Conservation (phyloP, 1,140 invertebrate species). For the Anagrus nilaparvatae region DNA sequence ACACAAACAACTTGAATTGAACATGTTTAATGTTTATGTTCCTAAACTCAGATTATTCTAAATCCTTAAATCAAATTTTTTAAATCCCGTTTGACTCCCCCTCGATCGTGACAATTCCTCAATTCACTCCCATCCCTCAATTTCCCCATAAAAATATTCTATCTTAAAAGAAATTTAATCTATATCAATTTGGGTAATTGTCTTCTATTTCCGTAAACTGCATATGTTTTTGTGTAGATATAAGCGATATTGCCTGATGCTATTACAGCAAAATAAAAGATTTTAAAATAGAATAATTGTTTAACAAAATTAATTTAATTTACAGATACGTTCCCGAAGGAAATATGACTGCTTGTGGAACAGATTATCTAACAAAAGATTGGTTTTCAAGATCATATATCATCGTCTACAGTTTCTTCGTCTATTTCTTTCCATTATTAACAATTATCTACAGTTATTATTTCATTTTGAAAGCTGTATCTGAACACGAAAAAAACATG, state of each 20-base stretch:
- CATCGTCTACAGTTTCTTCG: constrained; percentile 57
- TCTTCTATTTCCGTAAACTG: not conserved
- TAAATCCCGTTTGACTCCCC: no score
- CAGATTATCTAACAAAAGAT: constrained; percentile 66
- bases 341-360: constrained; percentile 77
- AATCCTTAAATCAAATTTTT: no score
- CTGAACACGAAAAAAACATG: constrained; percentile 70
- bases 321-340: constrained; percentile 76
- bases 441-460: constrained; percentile 69
- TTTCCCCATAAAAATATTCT: no score
- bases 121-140: no score
- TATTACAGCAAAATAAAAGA: not conserved
- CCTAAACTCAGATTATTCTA: no score
- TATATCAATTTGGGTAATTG: no score
- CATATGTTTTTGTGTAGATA: not conserved
- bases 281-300: not conserved
- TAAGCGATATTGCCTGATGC: not conserved
- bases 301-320: constrained; percentile 9
- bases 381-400: constrained; percentile 58
- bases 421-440: constrained; percentile 61
- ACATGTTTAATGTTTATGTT: no score
- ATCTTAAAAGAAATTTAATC: no score
- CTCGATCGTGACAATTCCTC: no score
- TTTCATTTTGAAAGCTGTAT: constrained; percentile 61
- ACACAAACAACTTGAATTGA: no score